A percentile compares a stretch with the other conserved stretches of the same genome.
These are phyloP conservation scores for Drosophila peninsularis DNA, from an alignment of 2,888 invertebrate species.

Conservation along the genomic window DNA sequence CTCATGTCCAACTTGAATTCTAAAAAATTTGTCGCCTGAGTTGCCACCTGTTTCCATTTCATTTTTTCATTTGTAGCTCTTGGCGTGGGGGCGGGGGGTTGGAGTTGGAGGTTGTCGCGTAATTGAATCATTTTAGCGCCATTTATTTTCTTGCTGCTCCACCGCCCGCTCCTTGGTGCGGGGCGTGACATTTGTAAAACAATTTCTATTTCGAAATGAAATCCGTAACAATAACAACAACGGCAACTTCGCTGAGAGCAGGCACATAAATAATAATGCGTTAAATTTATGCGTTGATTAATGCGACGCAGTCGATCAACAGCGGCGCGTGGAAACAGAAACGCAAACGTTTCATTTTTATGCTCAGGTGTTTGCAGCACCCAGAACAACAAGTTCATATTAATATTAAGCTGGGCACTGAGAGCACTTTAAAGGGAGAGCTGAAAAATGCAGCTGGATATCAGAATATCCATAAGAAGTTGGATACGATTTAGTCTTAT, in stretches of 20 bases:
- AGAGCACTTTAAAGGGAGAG: background rate
- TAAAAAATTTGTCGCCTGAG: conserved; percentile 67
- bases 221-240: conserved; percentile 53
- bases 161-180: background rate
- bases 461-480: background rate
- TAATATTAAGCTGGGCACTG: conserved; percentile 42
- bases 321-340: conserved; percentile 29
- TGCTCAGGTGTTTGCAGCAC: conserved; percentile 67
- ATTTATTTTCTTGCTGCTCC: conserved; percentile 69
- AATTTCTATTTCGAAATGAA: conserved; percentile 77
- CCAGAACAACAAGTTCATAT: conserved; percentile 55
- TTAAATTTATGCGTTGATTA: conserved; percentile 79
- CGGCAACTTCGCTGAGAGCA: conserved; percentile 39
- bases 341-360: conserved; percentile 34
- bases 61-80: conserved; percentile 13
- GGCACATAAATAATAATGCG: conserved; percentile 79
- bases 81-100: background rate
- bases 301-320: conserved; percentile 75
- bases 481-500: background rate
- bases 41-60: conserved; percentile 69
- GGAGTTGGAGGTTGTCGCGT: conserved; percentile 40
- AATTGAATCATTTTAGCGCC: conserved; percentile 80
- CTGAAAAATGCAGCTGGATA: background rate
- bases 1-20: conserved; percentile 38
- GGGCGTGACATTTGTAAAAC: conserved; percentile 77